Evolutionary conservation across 2,888 invertebrate species (phyloP), one percentile per base, ranked within the genome.

Genomic region (Pelosia muscerda): DNA sequence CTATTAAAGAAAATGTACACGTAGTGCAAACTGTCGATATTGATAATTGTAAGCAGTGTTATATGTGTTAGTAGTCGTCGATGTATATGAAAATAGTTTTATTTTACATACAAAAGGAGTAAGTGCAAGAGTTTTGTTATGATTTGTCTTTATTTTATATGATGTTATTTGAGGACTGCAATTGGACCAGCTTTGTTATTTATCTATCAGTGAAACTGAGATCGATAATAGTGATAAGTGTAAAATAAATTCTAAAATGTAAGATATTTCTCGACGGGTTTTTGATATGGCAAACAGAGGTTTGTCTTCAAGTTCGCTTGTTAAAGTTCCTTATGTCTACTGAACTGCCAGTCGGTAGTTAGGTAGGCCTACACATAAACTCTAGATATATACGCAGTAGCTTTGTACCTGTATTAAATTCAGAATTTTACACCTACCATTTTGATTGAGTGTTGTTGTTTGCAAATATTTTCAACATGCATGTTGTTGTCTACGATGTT

Each of bases 131-230:
- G 72, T 83, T 87, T 87, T 89, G 89, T 91, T 91, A 87, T 81
- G 77, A 85, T 86, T 86, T 82, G 85, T 87, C 86, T 88, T 88
- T 84, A 90, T 88, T 92, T 89, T 90, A 91, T 84, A 86, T 88
- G 84, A 86, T 89, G 86, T 90, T 88, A 87, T 84, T 78, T 75
- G 73, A 76, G 80, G 79, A 81, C 81, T 81, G 86, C 86, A 88
- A 86, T 87, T 82, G 92, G 92, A 93, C 92, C 92, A 93, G 92
- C 89, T 90, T 91, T 89, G 86, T 89, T 85, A 88, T 56, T 81
- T 84, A 85, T 83, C 81, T 79, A 78, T 91, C 92, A 93, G 92
- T 93, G 67, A 82, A 91, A 92, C 92, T 93, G 92, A 92, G 82
- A 72, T 76, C 78, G 79, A 82, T 83, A 81, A 83, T 85, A 85